These are phyloP conservation scores for Ispidina lecontei DNA, from an alignment of 2,797 vertebrate genomes.

Conservation along the genomic window DNA sequence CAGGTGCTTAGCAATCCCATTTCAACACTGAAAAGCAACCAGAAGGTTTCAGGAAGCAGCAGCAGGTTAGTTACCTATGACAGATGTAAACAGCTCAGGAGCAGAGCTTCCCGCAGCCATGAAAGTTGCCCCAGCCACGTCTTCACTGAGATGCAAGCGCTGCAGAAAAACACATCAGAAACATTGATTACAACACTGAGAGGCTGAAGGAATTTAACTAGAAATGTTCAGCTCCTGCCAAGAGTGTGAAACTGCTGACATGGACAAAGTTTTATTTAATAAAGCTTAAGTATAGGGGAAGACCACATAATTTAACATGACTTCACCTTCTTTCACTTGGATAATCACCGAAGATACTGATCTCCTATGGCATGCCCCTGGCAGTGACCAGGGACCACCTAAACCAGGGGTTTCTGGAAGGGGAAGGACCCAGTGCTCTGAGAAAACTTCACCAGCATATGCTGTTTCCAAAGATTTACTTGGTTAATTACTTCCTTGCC, in stretches of 20 bases:
- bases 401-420: neutral
- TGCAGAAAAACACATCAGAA: constrained; percentile 70
- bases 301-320: neutral
- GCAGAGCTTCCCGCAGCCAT: constrained; percentile 98
- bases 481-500: neutral
- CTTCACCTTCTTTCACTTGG: neutral
- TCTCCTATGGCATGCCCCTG: neutral
- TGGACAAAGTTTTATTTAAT: neutral
- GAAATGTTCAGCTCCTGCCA: fast-evolving
- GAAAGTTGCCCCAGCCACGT: constrained; percentile 96
- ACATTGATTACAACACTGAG: neutral
- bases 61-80: constrained; percentile 87
- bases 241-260: neutral
- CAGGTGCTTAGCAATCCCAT: neutral
- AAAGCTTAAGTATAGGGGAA: neutral
- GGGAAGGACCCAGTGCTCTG: neutral
- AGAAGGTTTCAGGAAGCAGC: neutral
- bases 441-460: neutral
- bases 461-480: neutral
- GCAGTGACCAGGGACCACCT: neutral
- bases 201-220: neutral
- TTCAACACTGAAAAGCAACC: neutral
- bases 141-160: constrained; percentile 94
- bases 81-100: constrained; percentile 96
- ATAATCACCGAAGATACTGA: neutral